A percentile compares a stretch with the other conserved stretches of the same genome.
These are phyloP conservation scores for Callipepla squamata DNA, from an alignment of 2,113 vertebrate genomes.

Conservation along the genomic window DNA sequence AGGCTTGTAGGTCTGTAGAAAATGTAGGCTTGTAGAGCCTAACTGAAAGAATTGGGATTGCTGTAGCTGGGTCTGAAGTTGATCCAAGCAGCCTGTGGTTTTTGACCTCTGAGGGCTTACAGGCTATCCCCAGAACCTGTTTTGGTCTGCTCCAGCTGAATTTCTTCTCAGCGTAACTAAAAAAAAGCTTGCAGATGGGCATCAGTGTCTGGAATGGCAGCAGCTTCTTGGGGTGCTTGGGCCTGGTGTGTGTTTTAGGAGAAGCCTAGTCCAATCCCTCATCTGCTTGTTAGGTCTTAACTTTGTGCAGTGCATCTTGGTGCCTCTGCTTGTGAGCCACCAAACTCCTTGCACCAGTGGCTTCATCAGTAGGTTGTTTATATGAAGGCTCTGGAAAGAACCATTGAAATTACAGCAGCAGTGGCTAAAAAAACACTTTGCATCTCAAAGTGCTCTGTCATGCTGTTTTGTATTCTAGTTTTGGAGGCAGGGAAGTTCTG, in stretches of 20 bases:
- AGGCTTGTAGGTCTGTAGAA: no score
- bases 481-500: not conserved
- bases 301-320: not conserved
- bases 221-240: not conserved
- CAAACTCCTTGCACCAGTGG: not conserved
- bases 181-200: not conserved
- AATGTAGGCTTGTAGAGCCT: not conserved
- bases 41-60: not conserved
- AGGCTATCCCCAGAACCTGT: not conserved
- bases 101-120: not conserved
- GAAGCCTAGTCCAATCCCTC: not conserved
- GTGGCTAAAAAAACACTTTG: not conserved
- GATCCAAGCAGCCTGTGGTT: not conserved
- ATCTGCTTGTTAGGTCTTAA: not conserved
- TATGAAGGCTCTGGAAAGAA: not conserved
- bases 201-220: not conserved
- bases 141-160: no score
- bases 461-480: not conserved
- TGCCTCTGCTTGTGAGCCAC: not conserved
- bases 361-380: not conserved
- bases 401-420: not conserved
- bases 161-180: not conserved
- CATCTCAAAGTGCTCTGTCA: not conserved
- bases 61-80: not conserved
- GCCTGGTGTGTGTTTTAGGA: not conserved